Evolutionary conservation across 2,888 invertebrate species (phyloP), one percentile per base, ranked within the genome.

Genomic region (Melanostoma mellinum): DNA sequence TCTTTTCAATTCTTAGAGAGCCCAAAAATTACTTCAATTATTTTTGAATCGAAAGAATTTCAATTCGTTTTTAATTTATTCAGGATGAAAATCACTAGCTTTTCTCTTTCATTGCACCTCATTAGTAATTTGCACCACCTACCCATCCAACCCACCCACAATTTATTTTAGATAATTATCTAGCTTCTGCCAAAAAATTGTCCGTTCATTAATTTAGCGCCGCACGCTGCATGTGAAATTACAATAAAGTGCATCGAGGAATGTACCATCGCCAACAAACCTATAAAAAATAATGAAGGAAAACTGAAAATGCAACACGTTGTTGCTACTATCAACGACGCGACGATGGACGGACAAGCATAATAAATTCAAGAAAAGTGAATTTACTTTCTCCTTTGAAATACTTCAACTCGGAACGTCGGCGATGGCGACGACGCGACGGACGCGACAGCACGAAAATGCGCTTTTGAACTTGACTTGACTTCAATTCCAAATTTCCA

Each of bases 381-480:
- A 84, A 79, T 84, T 84, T 67, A 84, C 84, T 84, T 84, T 84
- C 84, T 84, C 84, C 35, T 32, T n/a, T 9, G 56, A 53, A 20
- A 60, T 56, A 38, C 50, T 63, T 56, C 36, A 5, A 35, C 48
- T 61, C 38, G n/a, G 9, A 20, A 20, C 20, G 20, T 71, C 60
- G 61, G 74, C 58, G 1, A 20, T 20, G 20, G 20, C 20, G 20
- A 20, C 20, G 20, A 33, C 38, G 69, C 56, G 61, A 42, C 46
- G 5, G 4, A 53, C 35, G 6, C 2, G 3, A 60, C 53, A 48
- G 76, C 85, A 84, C 84, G 84, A 84, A 61, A 79, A 84, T 84
- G 84, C 79, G 75, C 80, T 85, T 85, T 85, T 85, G 85, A 85
- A 85, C 85, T 85, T 85, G 85, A 85, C 76, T 85, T 85, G 85